phyloP scores from a whole-genome alignment of 2,113 vertebrate species.

The Tringa solitaria region DNA sequence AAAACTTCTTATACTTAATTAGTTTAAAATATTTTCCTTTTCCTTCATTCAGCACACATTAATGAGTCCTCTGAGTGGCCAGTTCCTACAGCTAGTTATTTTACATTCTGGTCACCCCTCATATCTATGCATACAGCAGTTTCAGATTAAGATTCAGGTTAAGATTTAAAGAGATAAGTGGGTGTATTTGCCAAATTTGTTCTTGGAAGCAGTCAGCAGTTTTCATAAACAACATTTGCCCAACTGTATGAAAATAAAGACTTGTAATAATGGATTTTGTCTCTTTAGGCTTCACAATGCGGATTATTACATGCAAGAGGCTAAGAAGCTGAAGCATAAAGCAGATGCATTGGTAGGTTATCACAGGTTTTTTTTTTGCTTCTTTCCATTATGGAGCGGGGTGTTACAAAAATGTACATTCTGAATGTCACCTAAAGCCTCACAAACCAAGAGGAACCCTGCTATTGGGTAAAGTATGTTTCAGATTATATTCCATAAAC shows the following conservation, averaged over 20 bases:
- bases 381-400: not conserved
- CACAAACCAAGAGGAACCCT: not conserved
- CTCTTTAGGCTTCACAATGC: slow-evolving; percentile 87
- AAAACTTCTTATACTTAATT: slow-evolving; percentile 5
- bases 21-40: slow-evolving; percentile 19
- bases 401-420: not conserved
- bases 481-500: not conserved
- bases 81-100: slow-evolving; percentile 18
- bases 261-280: slow-evolving; percentile 54
- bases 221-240: not conserved
- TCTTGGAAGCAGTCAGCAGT: not conserved
- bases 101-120: slow-evolving; percentile 26
- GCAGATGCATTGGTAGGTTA: slow-evolving; percentile 90
- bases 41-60: slow-evolving; percentile 20
- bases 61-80: slow-evolving; percentile 23
- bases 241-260: not conserved
- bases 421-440: not conserved
- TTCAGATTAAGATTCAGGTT: slow-evolving; percentile 9
- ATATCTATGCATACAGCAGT: slow-evolving; percentile 5
- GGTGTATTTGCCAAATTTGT: not conserved
- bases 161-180: slow-evolving; percentile 32
- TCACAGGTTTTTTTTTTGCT: not conserved
- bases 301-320: slow-evolving; percentile 95
- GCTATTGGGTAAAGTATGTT: not conserved
- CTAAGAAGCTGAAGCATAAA: slow-evolving; percentile 95